Evolutionary conservation across 2,113 vertebrate genomes (phyloP), one percentile per base, ranked within the genome.

Genomic region (Aspidoscelis tigris): DNA sequence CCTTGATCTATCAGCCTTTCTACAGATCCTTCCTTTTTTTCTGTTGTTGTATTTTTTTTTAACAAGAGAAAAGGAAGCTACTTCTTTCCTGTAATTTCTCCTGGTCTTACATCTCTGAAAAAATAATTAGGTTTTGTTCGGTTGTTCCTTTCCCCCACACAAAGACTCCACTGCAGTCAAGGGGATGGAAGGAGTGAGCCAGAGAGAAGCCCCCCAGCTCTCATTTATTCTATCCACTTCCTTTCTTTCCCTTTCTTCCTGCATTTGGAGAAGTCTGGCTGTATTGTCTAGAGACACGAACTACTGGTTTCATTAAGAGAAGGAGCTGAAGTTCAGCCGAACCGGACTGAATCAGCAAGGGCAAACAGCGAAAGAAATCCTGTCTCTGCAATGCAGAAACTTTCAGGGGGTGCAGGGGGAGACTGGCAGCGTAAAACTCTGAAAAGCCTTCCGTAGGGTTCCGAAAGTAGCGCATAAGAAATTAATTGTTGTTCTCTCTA

Each of bases 261-360:
- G 78, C 87, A 44, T 87, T 88, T 90, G 83, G 84, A 87, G 88
- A 86, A 88, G 90, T 90, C 87, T 86, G 76, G 90, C 74, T 84
- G 90, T 92, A 8, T 87, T 89, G 11, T 53, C 92, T 65, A 76
- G 90, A 88, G 88, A 87, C 83, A 39, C 73, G 33, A 83, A 73
- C 88, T 92, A 90, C 86, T 86, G 61, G 64, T 75, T 89, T 92
- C 90, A 89, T 89, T 90, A 89, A 87, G 77, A 91, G 84, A 79
- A 41, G 24, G 70, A 86, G 87, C 80, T 39, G 87, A 82, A 78
- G 55, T 79, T 91, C 91, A 88, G 41, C 90, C 41, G 81, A 85
- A 86, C 82, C 61, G 0, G 3, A 76, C 24, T n/a, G 55, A 21
- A 50, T 64, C 11, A 64, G 55, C 68, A 73, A 47, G 4, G 76